Evolutionary conservation across 1,140 invertebrate genomes (phyloP).

Genomic region (Penaeus japonicus): DNA sequence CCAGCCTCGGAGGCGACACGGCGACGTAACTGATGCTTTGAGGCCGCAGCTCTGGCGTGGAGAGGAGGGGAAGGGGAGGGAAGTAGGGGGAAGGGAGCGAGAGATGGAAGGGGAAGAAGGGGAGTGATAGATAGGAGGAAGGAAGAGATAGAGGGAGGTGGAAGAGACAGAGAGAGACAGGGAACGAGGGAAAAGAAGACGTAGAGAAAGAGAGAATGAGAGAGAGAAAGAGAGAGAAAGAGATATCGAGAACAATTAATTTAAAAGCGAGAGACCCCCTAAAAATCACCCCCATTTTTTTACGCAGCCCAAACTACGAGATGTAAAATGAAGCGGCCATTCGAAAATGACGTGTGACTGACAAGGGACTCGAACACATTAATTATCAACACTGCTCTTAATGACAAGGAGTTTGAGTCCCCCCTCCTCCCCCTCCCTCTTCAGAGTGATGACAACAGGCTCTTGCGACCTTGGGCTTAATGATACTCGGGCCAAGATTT

Average conservation of each 20-base stretch:
- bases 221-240: background rate
- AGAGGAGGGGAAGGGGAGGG: background rate
- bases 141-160: background rate
- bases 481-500: no score
- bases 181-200: background rate
- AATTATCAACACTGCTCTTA: no score
- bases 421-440: background rate
- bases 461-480: background rate
- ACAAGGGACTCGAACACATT: background rate
- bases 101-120: background rate
- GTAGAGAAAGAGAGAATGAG: background rate
- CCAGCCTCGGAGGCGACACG: slow-evolving; percentile 7
- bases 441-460: background rate
- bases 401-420: background rate
- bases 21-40: background rate
- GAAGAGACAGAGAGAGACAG: background rate
- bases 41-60: background rate
- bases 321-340: no score
- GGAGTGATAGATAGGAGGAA: background rate
- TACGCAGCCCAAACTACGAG: no score
- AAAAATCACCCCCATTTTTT: no score
- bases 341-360: background rate
- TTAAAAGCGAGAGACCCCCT: no score
- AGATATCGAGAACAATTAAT: no score
- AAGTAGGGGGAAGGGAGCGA: background rate